Base-by-base conservation (phyloP, 2,888 invertebrate species). In the Nomada fabriciana region DNA sequence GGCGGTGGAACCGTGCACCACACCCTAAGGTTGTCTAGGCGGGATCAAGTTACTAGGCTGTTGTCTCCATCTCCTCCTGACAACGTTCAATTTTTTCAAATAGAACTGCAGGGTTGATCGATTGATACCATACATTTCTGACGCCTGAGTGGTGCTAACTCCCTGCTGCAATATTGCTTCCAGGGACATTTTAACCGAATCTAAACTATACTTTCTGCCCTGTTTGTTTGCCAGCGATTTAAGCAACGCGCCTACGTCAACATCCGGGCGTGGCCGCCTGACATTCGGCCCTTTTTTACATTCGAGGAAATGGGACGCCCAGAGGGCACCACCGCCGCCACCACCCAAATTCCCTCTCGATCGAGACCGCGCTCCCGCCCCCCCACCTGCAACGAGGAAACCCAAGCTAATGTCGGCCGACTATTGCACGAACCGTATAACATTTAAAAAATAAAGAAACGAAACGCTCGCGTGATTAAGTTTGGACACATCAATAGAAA, bases 101-200 rank as follows among this genome's bases (percentile, higher is more conserved):
- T 95, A 95, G 91, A 95, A 94, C 85, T 95, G 95, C 88, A 95
- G 93, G 79, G 94, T 95, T 74, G 95, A 95, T 68, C 95, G 94
- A 91, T 95, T 95, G 91, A 95, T 95, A 82, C 95, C 94, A 86
- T 94, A 94, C 93, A 94, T 94, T 86, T 94, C 91, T 55, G 94
- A 95, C 65, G 94, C 95, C 86, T 94, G 94, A 80, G 95, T 95
- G 77, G 95, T 94, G 87, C 94, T 95, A 89, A 94, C 91, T 82
- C 95, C 95, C 88, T 94, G 94, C 89, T 94, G 94, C 86, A 95
- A 93, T 85, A 95, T 94, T 63, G 94, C 94, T 88, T 95, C 94
- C 89, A 95, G 90, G 50, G 95, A 95, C 90, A 92, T 91, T 91
- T 93, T 94, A 84, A 95, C 93, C 75, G 93, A 93, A 77, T 94